These are phyloP conservation scores for Leptinotarsa rubiginosa DNA, from an alignment of 2,888 invertebrate genomes.

Conservation along the genomic window DNA sequence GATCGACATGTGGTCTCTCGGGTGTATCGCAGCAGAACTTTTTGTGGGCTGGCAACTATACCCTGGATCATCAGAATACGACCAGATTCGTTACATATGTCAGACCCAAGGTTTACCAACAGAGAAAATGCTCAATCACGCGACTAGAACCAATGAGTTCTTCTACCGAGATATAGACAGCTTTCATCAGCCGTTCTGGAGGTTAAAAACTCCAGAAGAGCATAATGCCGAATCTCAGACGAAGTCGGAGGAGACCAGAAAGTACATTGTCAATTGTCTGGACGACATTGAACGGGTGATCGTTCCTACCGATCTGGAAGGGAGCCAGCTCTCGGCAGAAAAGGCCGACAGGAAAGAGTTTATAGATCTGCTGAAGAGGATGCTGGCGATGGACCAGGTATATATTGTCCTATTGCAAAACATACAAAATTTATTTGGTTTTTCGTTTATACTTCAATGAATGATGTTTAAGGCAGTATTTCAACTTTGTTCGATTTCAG, in stretches of 20 bases:
- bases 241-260: slow-evolving; percentile 98
- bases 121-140: slow-evolving; percentile 96
- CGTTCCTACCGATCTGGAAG: slow-evolving; percentile 95
- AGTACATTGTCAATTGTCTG: slow-evolving; percentile 99
- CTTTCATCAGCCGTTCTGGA: slow-evolving; percentile 87
- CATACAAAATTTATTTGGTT: background rate
- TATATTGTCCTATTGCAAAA: slow-evolving; percentile 53
- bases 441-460: background rate
- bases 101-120: slow-evolving; percentile 92
- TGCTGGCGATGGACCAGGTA: slow-evolving; percentile 98
- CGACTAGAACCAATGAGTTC: slow-evolving; percentile 98
- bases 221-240: slow-evolving; percentile 97
- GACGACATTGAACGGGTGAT: slow-evolving; percentile 98
- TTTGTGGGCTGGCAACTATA: slow-evolving; percentile 99
- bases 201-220: slow-evolving; percentile 95
- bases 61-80: slow-evolving; percentile 99
- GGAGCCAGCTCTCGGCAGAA: slow-evolving; percentile 95
- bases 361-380: slow-evolving; percentile 96
- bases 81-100: slow-evolving; percentile 90
- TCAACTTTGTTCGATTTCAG: slow-evolving; percentile 64
- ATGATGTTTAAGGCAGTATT: slow-evolving; percentile 34
- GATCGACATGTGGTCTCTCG: slow-evolving; percentile 99
- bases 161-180: slow-evolving; percentile 96
- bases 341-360: slow-evolving; percentile 97
- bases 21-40: slow-evolving; percentile 98